These are phyloP conservation scores for Avahi laniger DNA, from an alignment of 2,797 vertebrate species.

Conservation along the genomic window DNA sequence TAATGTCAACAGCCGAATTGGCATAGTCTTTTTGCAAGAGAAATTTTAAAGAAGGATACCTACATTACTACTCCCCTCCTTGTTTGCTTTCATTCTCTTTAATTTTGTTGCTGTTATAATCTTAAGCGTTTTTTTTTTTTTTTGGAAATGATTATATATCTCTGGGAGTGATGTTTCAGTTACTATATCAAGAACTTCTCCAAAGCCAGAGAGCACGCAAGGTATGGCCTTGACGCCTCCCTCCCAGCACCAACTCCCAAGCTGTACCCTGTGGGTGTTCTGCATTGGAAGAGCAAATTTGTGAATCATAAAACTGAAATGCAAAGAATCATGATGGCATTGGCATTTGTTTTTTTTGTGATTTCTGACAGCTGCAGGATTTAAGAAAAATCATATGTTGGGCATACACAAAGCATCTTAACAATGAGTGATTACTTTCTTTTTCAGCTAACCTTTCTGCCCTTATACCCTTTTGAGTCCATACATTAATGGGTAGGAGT, in stretches of 20 bases:
- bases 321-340: background rate
- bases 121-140: background rate
- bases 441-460: background rate
- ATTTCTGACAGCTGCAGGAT: background rate
- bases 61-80: background rate
- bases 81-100: background rate
- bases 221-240: background rate
- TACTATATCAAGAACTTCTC: background rate
- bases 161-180: background rate
- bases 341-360: background rate
- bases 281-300: background rate
- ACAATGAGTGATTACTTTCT: background rate
- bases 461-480: background rate
- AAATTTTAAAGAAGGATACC: background rate
- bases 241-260: background rate
- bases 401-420: background rate
- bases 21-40: background rate
- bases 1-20: background rate
- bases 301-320: background rate
- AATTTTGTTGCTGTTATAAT: background rate
- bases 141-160: background rate
- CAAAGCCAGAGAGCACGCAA: background rate
- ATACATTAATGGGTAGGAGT: background rate
- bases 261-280: background rate
- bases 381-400: background rate